Base-by-base conservation (phyloP, 1,140 invertebrate genomes). In the Zeugodacus cucurbitae region DNA sequence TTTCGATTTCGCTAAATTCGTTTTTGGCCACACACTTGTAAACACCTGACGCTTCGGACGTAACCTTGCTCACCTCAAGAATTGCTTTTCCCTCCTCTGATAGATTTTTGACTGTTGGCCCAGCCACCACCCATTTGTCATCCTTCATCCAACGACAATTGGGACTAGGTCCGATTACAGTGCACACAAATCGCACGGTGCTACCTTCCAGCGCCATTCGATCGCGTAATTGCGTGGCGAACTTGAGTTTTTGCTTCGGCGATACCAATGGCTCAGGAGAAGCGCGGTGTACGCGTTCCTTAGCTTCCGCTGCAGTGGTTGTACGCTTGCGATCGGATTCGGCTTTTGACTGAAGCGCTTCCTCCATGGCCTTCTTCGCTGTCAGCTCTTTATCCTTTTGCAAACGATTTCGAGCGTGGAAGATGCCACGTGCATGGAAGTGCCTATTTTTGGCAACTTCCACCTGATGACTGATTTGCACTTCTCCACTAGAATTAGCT, bases 81-180 rank as follows among this genome's bases (percentile, higher is more conserved):
- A 93, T 90, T 88, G 93, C 90, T 90, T 92, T 93, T 88, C 90
- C 91, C 88, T 93, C 92, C 48, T 92, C 91, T 22, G 92, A 91
- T 0, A 91, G 88, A 85, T 93, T 93, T 57, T 91, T 91, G 0
- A 93, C 57, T 26, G 91, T 92, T 6, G 91, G 91, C 11, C 90
- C 89, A 57, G 91, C 90, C 17, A 89, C 87, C 14, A 93, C 64
- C 90, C 91, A 94, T 87, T 95, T 92, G 8, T 96, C 96, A 91
- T 98, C 96, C 91, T 97, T 98, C 87, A 96, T 96, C 97, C 98
- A 99, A 88, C 96, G 95, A 2, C 98, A 94, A 62, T 94, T 95
- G 3, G 97, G 96, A 89, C 97, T 96, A 0, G 97, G 93, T 41
- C 97, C 97, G 90, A 98, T 95, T 0, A 99, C 95, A 64, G 96